These are phyloP conservation scores for Epistrophe eligans DNA, from an alignment of 2,888 invertebrate genomes.

Conservation along the genomic window DNA sequence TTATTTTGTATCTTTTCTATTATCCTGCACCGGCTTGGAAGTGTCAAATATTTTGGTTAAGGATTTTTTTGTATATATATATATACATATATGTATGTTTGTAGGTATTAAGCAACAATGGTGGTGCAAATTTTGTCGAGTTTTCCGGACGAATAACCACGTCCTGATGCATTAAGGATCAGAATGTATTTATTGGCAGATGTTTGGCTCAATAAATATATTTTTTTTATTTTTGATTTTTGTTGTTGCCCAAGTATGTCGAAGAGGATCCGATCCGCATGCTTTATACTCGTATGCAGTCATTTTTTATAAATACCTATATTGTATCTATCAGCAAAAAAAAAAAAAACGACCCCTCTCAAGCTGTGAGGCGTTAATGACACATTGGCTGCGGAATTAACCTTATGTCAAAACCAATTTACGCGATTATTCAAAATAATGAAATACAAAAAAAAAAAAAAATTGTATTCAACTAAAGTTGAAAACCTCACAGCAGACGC, in stretches of 20 bases:
- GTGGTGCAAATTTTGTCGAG: constrained; percentile 69
- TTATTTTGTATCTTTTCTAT: constrained; percentile 64
- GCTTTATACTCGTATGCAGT: neutral
- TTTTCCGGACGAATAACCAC: constrained; percentile 71
- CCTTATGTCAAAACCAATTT: constrained; percentile 75
- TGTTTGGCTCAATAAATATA: constrained; percentile 42
- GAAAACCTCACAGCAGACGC: constrained; percentile 33
- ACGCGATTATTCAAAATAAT: constrained; percentile 68
- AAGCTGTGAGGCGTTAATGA: constrained; percentile 71
- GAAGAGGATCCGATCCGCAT: constrained; percentile 19
- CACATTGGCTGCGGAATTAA: constrained; percentile 72
- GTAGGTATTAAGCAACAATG: neutral
- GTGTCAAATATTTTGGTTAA: constrained; percentile 48
- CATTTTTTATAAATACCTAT: constrained; percentile 8
- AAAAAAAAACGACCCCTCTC: constrained; percentile 45
- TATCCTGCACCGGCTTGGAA: constrained; percentile 42
- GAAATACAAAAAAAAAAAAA: constrained; percentile 21
- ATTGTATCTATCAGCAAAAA: neutral
- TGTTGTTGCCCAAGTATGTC: constrained; percentile 19
- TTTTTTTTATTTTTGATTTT: constrained; percentile 6
- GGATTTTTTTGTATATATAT: no score
- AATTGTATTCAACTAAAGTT: neutral
- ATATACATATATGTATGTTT: no score
- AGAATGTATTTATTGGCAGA: constrained; percentile 70
- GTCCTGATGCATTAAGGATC: constrained; percentile 71